phyloP scores from a whole-genome alignment of 2,113 vertebrate genomes.

The Oreotragus oreotragus region DNA sequence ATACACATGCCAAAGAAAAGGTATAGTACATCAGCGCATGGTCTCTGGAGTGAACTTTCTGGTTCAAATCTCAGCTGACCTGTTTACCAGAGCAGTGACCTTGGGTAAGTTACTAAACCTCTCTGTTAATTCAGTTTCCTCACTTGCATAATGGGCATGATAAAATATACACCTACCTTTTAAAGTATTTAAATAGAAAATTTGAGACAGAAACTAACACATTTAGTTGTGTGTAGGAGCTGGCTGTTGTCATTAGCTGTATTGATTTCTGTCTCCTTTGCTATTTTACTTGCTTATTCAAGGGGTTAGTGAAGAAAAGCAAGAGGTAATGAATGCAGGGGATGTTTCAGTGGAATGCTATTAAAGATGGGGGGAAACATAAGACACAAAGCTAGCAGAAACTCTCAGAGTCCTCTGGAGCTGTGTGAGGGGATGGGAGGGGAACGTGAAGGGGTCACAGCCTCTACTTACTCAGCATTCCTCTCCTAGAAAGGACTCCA shows the following conservation, averaged over 20 bases:
- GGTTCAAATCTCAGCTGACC: neutral
- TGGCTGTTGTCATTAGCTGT: neutral
- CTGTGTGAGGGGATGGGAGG: neutral
- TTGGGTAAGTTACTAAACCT: neutral
- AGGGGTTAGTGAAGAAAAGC: too few species aligned
- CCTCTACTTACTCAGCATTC: neutral
- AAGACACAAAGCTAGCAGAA: neutral
- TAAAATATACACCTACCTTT: neutral
- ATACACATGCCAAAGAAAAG: neutral
- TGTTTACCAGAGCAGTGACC: neutral
- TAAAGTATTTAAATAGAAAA: neutral
- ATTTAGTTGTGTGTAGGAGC: neutral
- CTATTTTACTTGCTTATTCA: neutral
- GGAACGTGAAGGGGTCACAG: neutral
- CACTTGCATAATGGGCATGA: neutral
- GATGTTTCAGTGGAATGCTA: neutral
- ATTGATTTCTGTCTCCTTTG: neutral
- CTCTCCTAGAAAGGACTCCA: neutral
- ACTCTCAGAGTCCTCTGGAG: neutral
- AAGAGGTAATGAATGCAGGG: neutral
- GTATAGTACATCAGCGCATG: neutral
- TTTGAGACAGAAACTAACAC: neutral
- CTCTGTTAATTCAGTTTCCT: conserved; percentile 2
- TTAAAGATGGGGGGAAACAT: neutral
- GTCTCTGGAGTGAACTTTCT: neutral